Base-by-base conservation (phyloP, 1,140 invertebrate genomes). In the Magallana angulata region DNA sequence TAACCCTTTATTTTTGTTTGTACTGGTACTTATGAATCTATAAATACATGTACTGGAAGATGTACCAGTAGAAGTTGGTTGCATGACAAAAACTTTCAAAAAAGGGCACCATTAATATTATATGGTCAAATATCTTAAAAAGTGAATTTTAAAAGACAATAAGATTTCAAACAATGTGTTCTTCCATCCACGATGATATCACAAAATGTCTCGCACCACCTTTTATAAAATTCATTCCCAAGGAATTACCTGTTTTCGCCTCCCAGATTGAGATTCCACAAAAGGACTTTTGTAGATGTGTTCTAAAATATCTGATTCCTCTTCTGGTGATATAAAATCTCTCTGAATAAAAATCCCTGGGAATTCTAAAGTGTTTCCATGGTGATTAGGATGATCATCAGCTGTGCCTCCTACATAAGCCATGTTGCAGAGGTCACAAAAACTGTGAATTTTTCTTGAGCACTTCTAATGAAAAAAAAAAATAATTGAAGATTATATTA, bases 241-340 rank as follows among this genome's bases (percentile, higher is more conserved):
- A 82, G 57, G 16, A 56, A 24, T 57, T 94, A 97, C 96, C 95
- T 99, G 98, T 95, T 99, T 99, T 89, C 97, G 96, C 84, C 99
- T 96, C 5, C 99, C 99, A 94, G 98, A 99, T 95, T 99, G 99
- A 1, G 99, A 99, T 59, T 96, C 95, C 89, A 97, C 96, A 98
- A 99, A 99, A 6, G 97, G 96, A 82, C 98, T 95, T 84, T 95
- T 93, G 94, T 99, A 98, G 82, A 99, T 96, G 24, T 96, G 95
- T 81, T 95, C 91, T 59, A 97, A 96, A 24, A 99, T 94, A 14
- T 93, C 89, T 0, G 93, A 87, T 92, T 98, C 97, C 95, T 99
- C 98, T 60, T 96, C 93, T 82, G 94, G 90, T 58, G 94, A 96
- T 85, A 99, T 95, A 94, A 99, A 99, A 93, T 98, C 95, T 86